Conservation (phyloP, 2,797 vertebrate species). For the Holocentrus rufus region DNA sequence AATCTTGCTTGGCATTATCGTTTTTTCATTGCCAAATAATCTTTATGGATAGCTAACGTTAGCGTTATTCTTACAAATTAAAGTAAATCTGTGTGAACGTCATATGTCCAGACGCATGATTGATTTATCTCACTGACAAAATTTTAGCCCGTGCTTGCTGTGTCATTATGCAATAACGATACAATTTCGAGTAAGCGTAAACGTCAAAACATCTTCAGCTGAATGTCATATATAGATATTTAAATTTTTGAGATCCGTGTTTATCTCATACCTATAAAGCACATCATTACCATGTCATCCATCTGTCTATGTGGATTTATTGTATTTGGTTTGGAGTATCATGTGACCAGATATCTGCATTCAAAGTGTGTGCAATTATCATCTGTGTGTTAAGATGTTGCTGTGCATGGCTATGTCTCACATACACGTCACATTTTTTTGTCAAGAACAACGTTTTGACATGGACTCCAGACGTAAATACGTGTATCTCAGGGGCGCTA, state of each 20-base stretch:
- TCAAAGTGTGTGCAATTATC: constrained; percentile 38
- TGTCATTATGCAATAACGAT: constrained; percentile 5
- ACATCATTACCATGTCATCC: background rate
- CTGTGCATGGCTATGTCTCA: constrained; percentile 32
- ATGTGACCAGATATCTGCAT: background rate
- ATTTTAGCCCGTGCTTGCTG: background rate
- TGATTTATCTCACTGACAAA: background rate
- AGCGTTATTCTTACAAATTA: background rate
- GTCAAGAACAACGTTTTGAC: constrained; percentile 17
- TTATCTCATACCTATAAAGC: background rate
- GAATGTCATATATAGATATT: constrained; percentile 1
- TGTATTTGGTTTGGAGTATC: background rate
- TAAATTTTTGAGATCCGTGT: background rate
- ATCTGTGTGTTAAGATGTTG: constrained; percentile 26
- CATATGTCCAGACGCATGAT: background rate
- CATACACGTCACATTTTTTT: constrained; percentile 49
- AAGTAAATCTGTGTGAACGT: background rate
- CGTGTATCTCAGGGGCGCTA: background rate
- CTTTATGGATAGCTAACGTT: background rate
- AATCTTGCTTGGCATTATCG: constrained; percentile 33
- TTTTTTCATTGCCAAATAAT: constrained; percentile 39
- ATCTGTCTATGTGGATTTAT: background rate
- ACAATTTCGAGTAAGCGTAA: constrained; percentile 3
- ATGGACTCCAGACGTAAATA: background rate
- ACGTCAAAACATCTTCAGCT: background rate